Evolutionary conservation across 2,113 vertebrate genomes (phyloP), one percentile per base, ranked within the genome.

Genomic region (Oryctolagus cuniculus): DNA sequence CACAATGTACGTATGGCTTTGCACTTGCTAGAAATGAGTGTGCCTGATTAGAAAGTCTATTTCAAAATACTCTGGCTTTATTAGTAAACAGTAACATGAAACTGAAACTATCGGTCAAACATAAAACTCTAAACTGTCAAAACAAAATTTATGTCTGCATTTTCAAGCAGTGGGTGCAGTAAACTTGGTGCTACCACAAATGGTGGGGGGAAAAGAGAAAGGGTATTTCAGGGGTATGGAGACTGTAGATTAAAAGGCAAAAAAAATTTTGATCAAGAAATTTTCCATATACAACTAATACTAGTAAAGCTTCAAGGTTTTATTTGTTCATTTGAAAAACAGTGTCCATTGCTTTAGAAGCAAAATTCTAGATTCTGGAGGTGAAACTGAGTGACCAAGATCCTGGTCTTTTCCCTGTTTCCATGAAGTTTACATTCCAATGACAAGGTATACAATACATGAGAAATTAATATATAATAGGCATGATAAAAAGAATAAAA

Each of bases 81-180:
- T 19, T 24, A 3, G 10, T 5, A 61, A 64, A 79, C 24, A 63
- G 11, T 4, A 61, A 75, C 3, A 64, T 11, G 38, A 38, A 49
- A 36, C 21, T 24, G 10, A 87, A 53, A 77, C 6, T 17, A 80
- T 13, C 10, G 36, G 8, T 38, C 66, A 67, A 34, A 80, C 53
- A 38, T 11, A 9, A 15, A 21, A 29, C 55, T 16, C 2, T 7
- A 49, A 89, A 64, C 4, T 24, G 9, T 10, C 34, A 25, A 82
- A 75, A 61, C 3, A 51, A 53, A 10, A 75, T 53, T 38, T 58
- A 25, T 6, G 1, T 22, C 25, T 21, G 36, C 61, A 12, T 1
- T 2, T 2, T 4, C 31, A 55, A 34, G 21, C 6, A n/a, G 19
- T 2, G 3, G 13, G 38, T n/a, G 8, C 6, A 0, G 21, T 27